Base-by-base conservation (phyloP, 1,140 invertebrate species). In the Eurosta solidaginis region DNA sequence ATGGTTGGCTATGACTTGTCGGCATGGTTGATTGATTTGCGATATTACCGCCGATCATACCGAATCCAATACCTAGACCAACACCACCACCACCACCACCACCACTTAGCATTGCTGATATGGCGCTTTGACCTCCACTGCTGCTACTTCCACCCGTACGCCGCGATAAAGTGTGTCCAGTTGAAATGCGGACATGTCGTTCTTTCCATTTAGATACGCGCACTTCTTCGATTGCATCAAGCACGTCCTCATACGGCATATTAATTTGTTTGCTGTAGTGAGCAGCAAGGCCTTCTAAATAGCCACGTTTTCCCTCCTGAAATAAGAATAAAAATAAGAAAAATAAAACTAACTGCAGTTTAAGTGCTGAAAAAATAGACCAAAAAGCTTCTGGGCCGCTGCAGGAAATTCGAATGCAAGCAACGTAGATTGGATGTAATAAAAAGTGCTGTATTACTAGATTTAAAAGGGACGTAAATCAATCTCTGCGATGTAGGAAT, bases 241-340 rank as follows among this genome's bases (percentile, higher is more conserved):
- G 89, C 45, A 97, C 95, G 89, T 97, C 95, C 77, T 94, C 93
- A 86, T 96, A 96, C 88, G 96, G 95, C 54, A 95, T 96, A 84
- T 92, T 94, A 88, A 96, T 94, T 81, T 95, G 92, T 83, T 96
- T 94, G 49, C 95, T 95, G 86, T 96, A 97, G 80, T 95, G 91
- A n/a, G 94, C 95, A 20, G 95, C 95, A 74, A 97, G 88, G 27
- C 94, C 95, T 88, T 96, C 95, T 82, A 97, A 89, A 87, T 96
- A 96, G 33, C 95, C 95, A 79, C 94, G 91, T 82, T 95, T 93
- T n/a, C 95, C 94, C 84, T 95, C 94, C 96, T 97, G 91, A 12
- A 29, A 20, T 25, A 50, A 49, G 74, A 36, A 22, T 17, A 47
- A 54, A 6, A 42, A n/a, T 52, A 4, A 68, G 36, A 54, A 52